A percentile compares a stretch with the other conserved stretches of the same genome.
Conservation (phyloP, 2,888 invertebrate genomes). For the Odontocolon sp. region DNA sequence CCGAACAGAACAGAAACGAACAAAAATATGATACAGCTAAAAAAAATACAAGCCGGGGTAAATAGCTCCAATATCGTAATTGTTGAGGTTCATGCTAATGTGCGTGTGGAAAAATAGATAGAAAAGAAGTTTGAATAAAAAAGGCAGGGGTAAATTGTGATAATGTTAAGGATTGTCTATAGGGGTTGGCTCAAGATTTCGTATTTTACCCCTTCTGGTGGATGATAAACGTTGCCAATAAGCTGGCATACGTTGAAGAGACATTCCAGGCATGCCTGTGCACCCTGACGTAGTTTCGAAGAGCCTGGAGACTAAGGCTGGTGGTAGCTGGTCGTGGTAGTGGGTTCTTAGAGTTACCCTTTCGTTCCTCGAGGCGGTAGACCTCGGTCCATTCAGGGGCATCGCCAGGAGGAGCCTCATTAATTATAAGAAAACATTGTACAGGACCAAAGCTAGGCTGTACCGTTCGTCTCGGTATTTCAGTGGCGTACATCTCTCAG, state of each 20-base stretch:
- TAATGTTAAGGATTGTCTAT: too few relatives aligned
- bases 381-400: constrained; percentile 73
- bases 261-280: constrained; percentile 72
- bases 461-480: constrained; percentile 44
- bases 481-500: constrained; percentile 48
- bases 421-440: constrained; percentile 79
- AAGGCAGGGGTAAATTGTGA: too few relatives aligned
- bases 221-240: constrained; percentile 71
- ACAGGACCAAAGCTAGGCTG: constrained; percentile 46
- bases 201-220: constrained; percentile 50
- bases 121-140: constrained; percentile 37
- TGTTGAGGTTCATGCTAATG: too few relatives aligned
- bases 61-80: too few relatives aligned
- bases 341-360: constrained; percentile 69
- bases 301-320: constrained; percentile 70
- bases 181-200: constrained; percentile 59
- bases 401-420: constrained; percentile 65
- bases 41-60: too few relatives aligned
- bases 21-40: not conserved
- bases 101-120: too few relatives aligned
- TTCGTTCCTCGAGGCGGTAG: constrained; percentile 72
- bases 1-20: not conserved
- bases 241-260: constrained; percentile 67
- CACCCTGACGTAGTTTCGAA: constrained; percentile 12
- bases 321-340: constrained; percentile 12